These are phyloP conservation scores for Coecobrya sp. DNA, from an alignment of 2,888 invertebrate species.

Conservation along the genomic window DNA sequence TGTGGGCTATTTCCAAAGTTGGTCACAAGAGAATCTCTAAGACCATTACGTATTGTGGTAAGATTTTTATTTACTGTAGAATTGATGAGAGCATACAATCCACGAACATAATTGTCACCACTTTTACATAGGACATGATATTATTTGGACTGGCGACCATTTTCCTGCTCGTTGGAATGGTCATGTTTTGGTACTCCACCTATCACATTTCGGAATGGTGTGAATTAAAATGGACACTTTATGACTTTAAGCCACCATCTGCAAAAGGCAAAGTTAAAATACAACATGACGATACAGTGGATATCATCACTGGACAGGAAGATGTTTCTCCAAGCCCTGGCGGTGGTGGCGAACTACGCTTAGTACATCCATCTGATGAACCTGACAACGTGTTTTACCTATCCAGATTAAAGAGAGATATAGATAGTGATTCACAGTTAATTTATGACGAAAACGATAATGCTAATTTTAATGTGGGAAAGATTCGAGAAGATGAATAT, in stretches of 20 bases:
- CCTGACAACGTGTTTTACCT: not conserved
- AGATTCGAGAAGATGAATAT: not conserved
- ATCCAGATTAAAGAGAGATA: not conserved
- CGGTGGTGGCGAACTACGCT: no score
- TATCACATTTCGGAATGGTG: conserved; percentile 60
- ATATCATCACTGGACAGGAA: not conserved
- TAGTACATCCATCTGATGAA: not conserved
- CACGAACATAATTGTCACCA: no score
- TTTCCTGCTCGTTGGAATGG: conserved; percentile 32
- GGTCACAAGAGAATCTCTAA: not conserved
- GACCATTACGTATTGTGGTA: not conserved
- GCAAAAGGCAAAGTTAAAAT: not conserved
- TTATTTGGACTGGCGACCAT: not conserved
- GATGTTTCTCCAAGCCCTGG: not conserved
- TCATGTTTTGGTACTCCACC: conserved; percentile 55
- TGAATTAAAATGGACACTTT: not conserved
- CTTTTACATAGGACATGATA: conserved; percentile 59
- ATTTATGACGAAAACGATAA: not conserved
- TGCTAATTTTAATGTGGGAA: not conserved
- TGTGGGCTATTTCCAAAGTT: not conserved
- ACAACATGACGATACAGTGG: not conserved
- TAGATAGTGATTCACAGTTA: not conserved
- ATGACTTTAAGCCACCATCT: not conserved
- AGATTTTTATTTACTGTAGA: not conserved
- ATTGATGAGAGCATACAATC: no score